These are phyloP conservation scores for Sycophaga agraensis DNA, from an alignment of 1,140 invertebrate genomes.

Conservation along the genomic window DNA sequence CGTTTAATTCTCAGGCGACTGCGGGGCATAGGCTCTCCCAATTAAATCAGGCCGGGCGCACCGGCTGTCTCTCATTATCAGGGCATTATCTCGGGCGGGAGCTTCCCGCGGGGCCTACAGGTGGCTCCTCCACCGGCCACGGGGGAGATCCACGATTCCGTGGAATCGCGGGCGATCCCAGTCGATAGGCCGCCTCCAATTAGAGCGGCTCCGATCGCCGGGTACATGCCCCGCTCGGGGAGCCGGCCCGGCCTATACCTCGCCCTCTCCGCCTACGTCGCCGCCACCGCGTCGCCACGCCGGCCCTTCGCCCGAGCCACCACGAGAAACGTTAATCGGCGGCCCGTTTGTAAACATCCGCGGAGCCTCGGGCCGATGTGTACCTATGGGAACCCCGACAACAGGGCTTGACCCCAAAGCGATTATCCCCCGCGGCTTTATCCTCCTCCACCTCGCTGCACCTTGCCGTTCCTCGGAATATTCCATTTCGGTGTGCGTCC, in stretches of 20 bases:
- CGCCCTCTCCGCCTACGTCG: slow-evolving; percentile 1
- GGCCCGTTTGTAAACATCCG: no score
- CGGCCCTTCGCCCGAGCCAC: neutral
- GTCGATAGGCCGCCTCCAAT: slow-evolving; percentile 50
- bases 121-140: slow-evolving; percentile 28
- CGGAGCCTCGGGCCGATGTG: neutral
- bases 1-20: slow-evolving; percentile 28
- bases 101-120: slow-evolving; percentile 36
- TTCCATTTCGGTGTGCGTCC: no score
- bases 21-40: slow-evolving; percentile 29
- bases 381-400: neutral
- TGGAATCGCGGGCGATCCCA: slow-evolving; percentile 48
- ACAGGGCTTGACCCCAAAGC: neutral
- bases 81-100: slow-evolving; percentile 45
- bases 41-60: slow-evolving; percentile 50
- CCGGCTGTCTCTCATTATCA: slow-evolving; percentile 47
- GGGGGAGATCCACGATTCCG: slow-evolving; percentile 49
- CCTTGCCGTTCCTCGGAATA: neutral
- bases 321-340: neutral
- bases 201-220: slow-evolving; percentile 46
- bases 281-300: neutral
- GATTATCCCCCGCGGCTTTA: no score
- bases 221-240: neutral
- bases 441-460: no score
- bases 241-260: no score